Conservation (phyloP, 2,888 invertebrate genomes). For the Amblyjoppa fuscipennis region DNA sequence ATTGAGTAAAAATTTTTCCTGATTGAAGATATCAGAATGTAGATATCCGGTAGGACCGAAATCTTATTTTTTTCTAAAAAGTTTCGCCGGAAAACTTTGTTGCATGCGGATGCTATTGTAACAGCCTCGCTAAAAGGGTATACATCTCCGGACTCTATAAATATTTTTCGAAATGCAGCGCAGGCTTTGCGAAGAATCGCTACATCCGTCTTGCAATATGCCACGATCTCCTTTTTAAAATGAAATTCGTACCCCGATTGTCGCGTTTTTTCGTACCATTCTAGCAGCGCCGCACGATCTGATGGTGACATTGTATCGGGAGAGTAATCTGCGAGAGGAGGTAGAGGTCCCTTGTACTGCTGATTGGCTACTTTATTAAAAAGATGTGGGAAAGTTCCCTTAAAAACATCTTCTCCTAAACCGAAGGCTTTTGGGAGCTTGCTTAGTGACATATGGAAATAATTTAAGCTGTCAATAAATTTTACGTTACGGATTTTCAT, state of each 20-base stretch:
- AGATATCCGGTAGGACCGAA: slow-evolving; percentile 19
- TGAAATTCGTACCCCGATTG: slow-evolving; percentile 66
- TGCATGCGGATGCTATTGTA: slow-evolving; percentile 51
- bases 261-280: slow-evolving; percentile 28
- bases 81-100: slow-evolving; percentile 28
- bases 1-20: no score
- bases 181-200: slow-evolving; percentile 75
- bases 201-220: no score
- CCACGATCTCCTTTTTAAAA: no score
- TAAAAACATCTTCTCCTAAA: slow-evolving; percentile 60
- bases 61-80: no score
- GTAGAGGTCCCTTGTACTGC: slow-evolving; percentile 72
- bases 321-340: slow-evolving; percentile 66
- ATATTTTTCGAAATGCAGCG: slow-evolving; percentile 67
- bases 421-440: slow-evolving; percentile 74
- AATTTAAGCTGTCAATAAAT: slow-evolving; percentile 74
- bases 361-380: slow-evolving; percentile 72
- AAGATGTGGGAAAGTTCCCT: slow-evolving; percentile 74
- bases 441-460: slow-evolving; percentile 73
- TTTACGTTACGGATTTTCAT: background rate
- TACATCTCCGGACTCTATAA: slow-evolving; percentile 69
- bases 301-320: slow-evolving; percentile 66
- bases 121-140: slow-evolving; percentile 74
- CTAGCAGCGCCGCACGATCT: slow-evolving; percentile 68
- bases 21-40: no score